Percentiles rank a stretch among this genome's conserved stretches.
phyloP scores from a whole-genome alignment of 2,797 vertebrate species.

The Chelidonichthys spinosus region DNA sequence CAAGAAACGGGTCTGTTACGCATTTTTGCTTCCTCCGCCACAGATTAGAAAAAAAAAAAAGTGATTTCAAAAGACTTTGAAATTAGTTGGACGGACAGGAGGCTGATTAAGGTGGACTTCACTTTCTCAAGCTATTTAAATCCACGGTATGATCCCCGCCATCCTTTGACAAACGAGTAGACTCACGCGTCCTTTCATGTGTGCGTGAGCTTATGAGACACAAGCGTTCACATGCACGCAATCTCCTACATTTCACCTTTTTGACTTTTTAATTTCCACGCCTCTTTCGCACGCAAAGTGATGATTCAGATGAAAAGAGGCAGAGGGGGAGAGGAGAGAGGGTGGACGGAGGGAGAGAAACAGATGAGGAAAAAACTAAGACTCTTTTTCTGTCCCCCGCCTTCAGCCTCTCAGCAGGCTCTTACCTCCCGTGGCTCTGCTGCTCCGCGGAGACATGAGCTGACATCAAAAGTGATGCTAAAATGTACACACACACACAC shows the following conservation, averaged over 20 bases:
- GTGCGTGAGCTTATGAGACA: conserved; percentile 18
- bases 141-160: conserved; percentile 38
- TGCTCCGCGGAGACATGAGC: conserved; percentile 67
- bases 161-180: conserved; percentile 55
- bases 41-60: conserved; percentile 34
- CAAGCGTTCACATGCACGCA: conserved; percentile 7
- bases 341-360: conserved; percentile 35
- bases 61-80: conserved; percentile 44
- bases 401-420: conserved; percentile 66
- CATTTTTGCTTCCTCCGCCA: conserved; percentile 6
- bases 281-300: conserved; percentile 23
- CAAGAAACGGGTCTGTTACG: background rate
- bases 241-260: conserved; percentile 43
- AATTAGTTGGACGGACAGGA: conserved; percentile 45
- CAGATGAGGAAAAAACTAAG: conserved; percentile 45
- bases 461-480: conserved; percentile 69
- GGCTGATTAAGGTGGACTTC: conserved; percentile 56
- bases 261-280: conserved; percentile 56
- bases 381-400: conserved; percentile 55
- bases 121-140: conserved; percentile 64
- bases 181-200: conserved; percentile 16
- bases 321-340: conserved; percentile 4
- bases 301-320: conserved; percentile 52
- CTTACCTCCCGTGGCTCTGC: conserved; percentile 59
- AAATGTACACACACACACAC: conserved; percentile 32